Evolutionary conservation across 2,888 invertebrate species (phyloP).

Genomic region (Apodemia duryi): DNA sequence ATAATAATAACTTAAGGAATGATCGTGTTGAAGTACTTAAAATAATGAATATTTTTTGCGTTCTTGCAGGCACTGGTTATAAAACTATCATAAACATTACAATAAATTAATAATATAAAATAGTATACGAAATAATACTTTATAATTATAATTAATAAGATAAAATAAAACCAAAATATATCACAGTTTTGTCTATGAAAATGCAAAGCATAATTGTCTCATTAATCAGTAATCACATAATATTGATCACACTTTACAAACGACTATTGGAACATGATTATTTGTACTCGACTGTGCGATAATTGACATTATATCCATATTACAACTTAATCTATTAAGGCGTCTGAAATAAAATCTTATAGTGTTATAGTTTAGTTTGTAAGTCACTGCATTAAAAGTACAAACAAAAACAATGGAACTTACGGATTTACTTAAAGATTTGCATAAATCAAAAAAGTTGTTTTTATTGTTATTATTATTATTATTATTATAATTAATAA

Average conservation of each 20-base stretch:
- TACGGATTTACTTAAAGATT: not conserved
- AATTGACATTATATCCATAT: constrained; percentile 45
- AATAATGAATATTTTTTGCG: constrained; percentile 67
- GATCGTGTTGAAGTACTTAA: constrained; percentile 38
- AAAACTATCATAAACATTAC: constrained; percentile 31
- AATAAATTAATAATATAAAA: constrained; percentile 29
- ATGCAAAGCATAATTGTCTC: constrained; percentile 30
- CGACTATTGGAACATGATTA: constrained; percentile 54
- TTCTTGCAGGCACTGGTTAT: constrained; percentile 72
- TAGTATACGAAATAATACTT: constrained; percentile 34
- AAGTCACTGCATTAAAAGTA: constrained; percentile 36
- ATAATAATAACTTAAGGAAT: constrained; percentile 47
- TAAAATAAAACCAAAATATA: constrained; percentile 48
- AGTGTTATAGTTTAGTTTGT: constrained; percentile 43
- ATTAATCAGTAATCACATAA: constrained; percentile 33
- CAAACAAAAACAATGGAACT: constrained; percentile 36
- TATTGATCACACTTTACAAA: constrained; percentile 28
- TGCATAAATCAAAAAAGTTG: not conserved
- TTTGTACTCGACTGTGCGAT: constrained; percentile 71
- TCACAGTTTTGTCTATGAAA: constrained; percentile 57
- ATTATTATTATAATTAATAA: too few species aligned
- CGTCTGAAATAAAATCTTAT: constrained; percentile 33
- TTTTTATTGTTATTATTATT: too few species aligned
- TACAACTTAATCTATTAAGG: constrained; percentile 35
- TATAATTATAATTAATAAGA: constrained; percentile 29